Conservation (phyloP, 2,113 vertebrate genomes). For the Jaculus jaculus region DNA sequence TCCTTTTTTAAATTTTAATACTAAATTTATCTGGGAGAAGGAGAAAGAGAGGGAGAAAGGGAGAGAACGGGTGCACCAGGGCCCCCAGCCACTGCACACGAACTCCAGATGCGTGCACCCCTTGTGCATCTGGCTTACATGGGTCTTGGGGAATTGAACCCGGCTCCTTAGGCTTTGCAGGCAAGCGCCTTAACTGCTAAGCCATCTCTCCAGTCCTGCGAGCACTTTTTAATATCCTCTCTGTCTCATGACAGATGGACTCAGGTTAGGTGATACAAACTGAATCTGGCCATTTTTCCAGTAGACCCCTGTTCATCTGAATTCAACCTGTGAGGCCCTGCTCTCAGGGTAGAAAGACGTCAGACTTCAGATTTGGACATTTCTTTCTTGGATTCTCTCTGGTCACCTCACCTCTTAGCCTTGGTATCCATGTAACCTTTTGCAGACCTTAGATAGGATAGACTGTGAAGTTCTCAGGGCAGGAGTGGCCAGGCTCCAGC, state of each 20-base stretch:
- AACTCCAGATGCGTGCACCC: no score
- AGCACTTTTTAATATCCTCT: neutral
- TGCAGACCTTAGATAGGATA: conserved; percentile 2
- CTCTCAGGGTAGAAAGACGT: neutral
- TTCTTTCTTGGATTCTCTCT: neutral
- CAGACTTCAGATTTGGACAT: neutral
- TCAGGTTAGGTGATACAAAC: neutral
- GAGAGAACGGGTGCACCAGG: no score
- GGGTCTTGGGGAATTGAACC: no score
- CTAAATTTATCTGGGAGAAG: no score
- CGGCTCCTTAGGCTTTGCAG: no score
- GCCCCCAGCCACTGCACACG: no score
- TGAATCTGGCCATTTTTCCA: neutral
- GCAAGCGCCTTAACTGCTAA: no score
- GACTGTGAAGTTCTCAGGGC: neutral
- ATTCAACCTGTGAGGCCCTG: neutral
- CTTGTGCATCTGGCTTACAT: no score
- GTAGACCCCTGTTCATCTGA: neutral
- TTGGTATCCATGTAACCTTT: neutral
- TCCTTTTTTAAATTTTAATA: no score
- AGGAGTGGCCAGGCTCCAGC: neutral
- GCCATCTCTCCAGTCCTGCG: no score
- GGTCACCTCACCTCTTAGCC: neutral
- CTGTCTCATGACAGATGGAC: neutral
- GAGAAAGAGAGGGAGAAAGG: no score